Evolutionary conservation across 2,888 invertebrate species (phyloP).

Genomic region (Drosophila gaucha): DNA sequence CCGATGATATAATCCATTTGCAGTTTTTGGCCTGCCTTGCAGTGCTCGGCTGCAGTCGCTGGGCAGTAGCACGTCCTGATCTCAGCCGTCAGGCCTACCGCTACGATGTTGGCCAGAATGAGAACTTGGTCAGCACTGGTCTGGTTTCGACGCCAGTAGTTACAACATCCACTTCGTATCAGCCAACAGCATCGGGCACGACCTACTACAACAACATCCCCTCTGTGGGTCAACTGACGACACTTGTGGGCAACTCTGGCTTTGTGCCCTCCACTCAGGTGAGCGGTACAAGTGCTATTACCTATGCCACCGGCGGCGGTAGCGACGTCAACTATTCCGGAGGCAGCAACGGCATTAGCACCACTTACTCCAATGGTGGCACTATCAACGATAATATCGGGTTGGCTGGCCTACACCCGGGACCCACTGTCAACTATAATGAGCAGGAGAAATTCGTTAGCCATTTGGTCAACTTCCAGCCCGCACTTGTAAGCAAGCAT

Average conservation of each 20-base stretch:
- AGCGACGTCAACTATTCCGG: conserved; percentile 5
- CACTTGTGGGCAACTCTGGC: conserved; percentile 21
- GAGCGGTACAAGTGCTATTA: no score
- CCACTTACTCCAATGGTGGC: conserved; percentile 28
- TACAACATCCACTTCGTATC: conserved; percentile 56
- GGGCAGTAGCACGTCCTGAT: conserved; percentile 76
- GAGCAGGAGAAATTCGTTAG: conserved; percentile 68
- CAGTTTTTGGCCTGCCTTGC: conserved; percentile 74
- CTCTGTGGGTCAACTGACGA: conserved; percentile 54
- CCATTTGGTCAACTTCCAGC: conserved; percentile 70
- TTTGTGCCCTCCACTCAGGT: conserved; percentile 34
- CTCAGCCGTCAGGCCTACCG: conserved; percentile 77
- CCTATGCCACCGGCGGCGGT: conserved; percentile 23
- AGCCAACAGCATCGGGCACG: conserved; percentile 68
- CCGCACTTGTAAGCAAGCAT: conserved; percentile 80
- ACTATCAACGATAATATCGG: conserved; percentile 50
- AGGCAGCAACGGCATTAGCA: conserved; percentile 20
- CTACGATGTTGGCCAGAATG: conserved; percentile 69
- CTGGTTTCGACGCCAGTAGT: conserved; percentile 55
- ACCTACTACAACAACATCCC: conserved; percentile 62
- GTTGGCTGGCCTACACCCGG: conserved; percentile 51
- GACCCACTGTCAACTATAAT: conserved; percentile 61
- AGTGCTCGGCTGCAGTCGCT: conserved; percentile 45
- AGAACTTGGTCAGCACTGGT: conserved; percentile 39
- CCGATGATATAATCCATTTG: not conserved